Percentiles rank a stretch among this genome's conserved stretches.
Evolutionary conservation across 1,140 invertebrate genomes (phyloP).

Genomic region (Melanaphis sacchari): DNA sequence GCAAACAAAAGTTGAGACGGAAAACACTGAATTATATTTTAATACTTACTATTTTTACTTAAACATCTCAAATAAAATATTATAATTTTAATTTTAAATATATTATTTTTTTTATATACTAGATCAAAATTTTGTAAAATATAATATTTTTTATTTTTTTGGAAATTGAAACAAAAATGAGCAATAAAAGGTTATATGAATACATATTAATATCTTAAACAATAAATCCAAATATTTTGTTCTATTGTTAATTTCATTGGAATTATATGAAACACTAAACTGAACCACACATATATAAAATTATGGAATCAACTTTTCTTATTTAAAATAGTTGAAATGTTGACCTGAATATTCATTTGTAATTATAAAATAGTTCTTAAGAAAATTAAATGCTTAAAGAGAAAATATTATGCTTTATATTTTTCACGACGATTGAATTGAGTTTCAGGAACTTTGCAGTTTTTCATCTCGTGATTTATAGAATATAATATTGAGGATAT

Average conservation of each 20-base stretch:
- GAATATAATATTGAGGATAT: neutral
- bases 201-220: too few relatives aligned
- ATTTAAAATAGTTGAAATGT: neutral
- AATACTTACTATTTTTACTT: too few relatives aligned
- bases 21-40: too few relatives aligned
- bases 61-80: too few relatives aligned
- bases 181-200: neutral
- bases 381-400: neutral
- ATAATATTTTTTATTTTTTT: neutral
- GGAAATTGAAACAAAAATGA: neutral
- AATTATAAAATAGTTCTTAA: neutral
- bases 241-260: neutral
- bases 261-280: neutral
- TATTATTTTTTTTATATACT: too few relatives aligned
- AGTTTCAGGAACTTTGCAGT: neutral
- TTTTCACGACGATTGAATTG: neutral
- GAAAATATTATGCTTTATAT: neutral
- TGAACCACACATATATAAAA: neutral
- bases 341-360: conserved; percentile 5
- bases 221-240: neutral
- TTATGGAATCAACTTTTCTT: neutral
- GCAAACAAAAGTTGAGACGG: too few relatives aligned
- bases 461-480: neutral
- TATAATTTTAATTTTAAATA: too few relatives aligned
- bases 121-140: neutral